Base-by-base conservation (phyloP, 1,140 invertebrate genomes). In the Metopolophium dirhodum region DNA sequence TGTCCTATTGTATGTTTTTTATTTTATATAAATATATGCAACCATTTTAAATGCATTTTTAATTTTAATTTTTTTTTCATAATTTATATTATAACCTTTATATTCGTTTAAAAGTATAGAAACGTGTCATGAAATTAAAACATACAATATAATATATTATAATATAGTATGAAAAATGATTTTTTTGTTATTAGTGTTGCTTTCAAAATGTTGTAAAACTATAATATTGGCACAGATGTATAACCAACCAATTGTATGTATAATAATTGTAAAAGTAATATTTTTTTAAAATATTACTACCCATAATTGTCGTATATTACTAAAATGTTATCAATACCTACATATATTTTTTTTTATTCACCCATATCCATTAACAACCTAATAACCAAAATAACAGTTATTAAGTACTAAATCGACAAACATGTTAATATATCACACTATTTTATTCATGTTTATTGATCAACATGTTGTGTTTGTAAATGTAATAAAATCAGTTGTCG, bases 1-100 rank as follows among this genome's bases (percentile, higher is more conserved):
- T 77, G 61, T 35, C n/a, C n/a, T n/a, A 77, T 68, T 68, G 61
- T n/a, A n/a, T 77, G 61, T 77, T 77, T 68, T 68, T 77, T 77
- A n/a, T 77, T 77, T 68, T 18, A n/a, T 77, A 77, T n/a, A n/a
- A 14, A 35, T n/a, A 68, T 68, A 4, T 68, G 11, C 30, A 68
- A 68, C 3, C 30, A 14, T 68, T 68, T 68, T n/a, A 61, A 61
- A 61, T 61, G 26, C 8, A 61, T 30, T 61, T 61, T 61, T 61
- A 61, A 30, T 30, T 61, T 61, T 61, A 14, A 51, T 51, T 20
- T 2, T 51, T 61, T 30, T 26, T 61, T 61, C 26, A 68, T 68
- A n/a, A 61, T 61, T 68, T 68, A 51, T 51, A 30, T n/a, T 41
- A 68, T n/a, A 57, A 57, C 61, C 61, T 68, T 68, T n/a, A 61